phyloP scores from a whole-genome alignment of 2,797 vertebrate genomes.

The Sebastes kiyomatsui region DNA sequence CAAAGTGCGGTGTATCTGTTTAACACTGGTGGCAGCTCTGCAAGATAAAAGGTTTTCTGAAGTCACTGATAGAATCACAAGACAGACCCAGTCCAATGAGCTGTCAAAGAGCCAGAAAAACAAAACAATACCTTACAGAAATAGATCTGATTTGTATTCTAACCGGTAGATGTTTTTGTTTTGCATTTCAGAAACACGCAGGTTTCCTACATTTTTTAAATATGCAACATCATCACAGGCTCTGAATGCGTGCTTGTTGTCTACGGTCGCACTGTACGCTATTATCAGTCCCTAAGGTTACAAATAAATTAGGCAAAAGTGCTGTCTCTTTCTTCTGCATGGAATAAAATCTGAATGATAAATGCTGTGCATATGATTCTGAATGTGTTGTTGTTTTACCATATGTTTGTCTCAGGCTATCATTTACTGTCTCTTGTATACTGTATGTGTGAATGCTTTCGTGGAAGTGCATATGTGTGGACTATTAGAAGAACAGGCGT shows the following conservation, averaged over 20 bases:
- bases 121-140: conserved; percentile 19
- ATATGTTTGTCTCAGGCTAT: conserved; percentile 25
- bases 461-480: not conserved
- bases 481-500: conserved; percentile 9
- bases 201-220: not conserved
- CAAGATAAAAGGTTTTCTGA: not conserved
- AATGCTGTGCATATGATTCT: conserved; percentile 9
- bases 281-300: not conserved
- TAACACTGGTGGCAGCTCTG: conserved; percentile 13
- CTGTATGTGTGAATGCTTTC: conserved; percentile 8
- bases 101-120: conserved; percentile 17
- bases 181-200: not conserved
- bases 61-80: conserved; percentile 6
- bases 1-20: conserved; percentile 1
- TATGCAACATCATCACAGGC: not conserved
- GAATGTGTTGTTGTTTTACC: conserved; percentile 12
- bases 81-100: conserved; percentile 6
- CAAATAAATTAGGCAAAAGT: not conserved
- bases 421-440: conserved; percentile 1
- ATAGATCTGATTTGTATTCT: conserved; percentile 16
- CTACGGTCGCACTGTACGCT: not conserved
- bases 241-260: not conserved
- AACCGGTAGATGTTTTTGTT: not conserved
- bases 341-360: conserved; percentile 31
- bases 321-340: not conserved